Evolutionary conservation across 1,140 invertebrate species (phyloP).

Genomic region (Drosophila lacteicornis): DNA sequence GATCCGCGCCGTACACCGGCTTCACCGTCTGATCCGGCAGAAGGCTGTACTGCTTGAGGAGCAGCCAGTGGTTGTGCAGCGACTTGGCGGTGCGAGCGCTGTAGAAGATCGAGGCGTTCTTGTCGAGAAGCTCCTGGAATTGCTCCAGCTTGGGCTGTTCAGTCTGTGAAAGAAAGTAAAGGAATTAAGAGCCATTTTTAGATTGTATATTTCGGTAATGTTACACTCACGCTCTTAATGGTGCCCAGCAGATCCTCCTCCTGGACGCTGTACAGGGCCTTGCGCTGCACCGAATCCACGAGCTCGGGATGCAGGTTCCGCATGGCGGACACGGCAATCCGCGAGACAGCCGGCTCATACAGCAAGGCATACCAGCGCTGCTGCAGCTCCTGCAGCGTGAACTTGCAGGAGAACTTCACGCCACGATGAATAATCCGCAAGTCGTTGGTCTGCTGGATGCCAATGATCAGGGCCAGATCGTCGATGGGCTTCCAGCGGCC

Average conservation of each 20-base stretch:
- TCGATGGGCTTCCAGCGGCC: slow-evolving; percentile 99
- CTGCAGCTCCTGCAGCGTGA: slow-evolving; percentile 96
- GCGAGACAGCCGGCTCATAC: slow-evolving; percentile 95
- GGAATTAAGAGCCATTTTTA: not conserved
- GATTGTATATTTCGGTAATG: no score
- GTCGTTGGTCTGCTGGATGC: slow-evolving; percentile 97
- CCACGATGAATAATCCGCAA: slow-evolving; percentile 94
- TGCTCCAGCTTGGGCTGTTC: slow-evolving; percentile 89
- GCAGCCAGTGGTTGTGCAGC: slow-evolving; percentile 95
- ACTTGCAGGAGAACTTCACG: slow-evolving; percentile 98
- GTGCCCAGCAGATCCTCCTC: slow-evolving; percentile 95
- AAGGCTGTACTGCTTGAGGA: slow-evolving; percentile 97
- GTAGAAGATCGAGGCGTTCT: slow-evolving; percentile 94
- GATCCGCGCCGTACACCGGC: slow-evolving; percentile 85
- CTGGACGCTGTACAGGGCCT: slow-evolving; percentile 94
- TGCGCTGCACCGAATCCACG: slow-evolving; percentile 93
- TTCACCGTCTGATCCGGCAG: slow-evolving; percentile 94
- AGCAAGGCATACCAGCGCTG: slow-evolving; percentile 98
- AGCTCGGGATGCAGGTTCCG: slow-evolving; percentile 96
- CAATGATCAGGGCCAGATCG: slow-evolving; percentile 96
- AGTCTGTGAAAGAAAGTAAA: slow-evolving; percentile 43
- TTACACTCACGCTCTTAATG: slow-evolving; percentile 90
- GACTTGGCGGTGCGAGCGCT: slow-evolving; percentile 93
- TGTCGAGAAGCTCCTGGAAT: slow-evolving; percentile 94
- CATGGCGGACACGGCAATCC: slow-evolving; percentile 96